Percentiles rank a stretch among this genome's conserved stretches.
These are phyloP conservation scores for Hippocampus zosterae DNA, from an alignment of 2,113 vertebrate genomes.

Conservation along the genomic window DNA sequence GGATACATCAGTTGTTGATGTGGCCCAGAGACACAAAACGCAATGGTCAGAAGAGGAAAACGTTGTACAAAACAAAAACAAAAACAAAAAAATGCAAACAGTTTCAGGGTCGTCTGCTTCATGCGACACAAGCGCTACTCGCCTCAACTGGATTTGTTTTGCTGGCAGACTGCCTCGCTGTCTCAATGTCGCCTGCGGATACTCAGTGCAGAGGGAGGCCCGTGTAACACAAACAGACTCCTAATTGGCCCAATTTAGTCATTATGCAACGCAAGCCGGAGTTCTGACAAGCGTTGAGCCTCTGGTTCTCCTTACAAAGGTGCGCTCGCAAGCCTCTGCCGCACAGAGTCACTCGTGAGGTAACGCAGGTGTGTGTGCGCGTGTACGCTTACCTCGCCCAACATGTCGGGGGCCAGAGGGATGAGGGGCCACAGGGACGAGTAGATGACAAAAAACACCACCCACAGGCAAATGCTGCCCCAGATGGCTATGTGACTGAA, in stretches of 20 bases:
- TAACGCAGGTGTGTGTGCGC: conserved; percentile 16
- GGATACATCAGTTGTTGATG: background rate
- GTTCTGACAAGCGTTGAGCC: conserved; percentile 48
- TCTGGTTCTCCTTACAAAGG: conserved; percentile 52
- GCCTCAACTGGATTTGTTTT: conserved; percentile 15
- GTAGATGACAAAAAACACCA: conserved; percentile 95
- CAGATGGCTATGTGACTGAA: conserved; percentile 98
- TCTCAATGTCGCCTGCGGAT: conserved; percentile 59
- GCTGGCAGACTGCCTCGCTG: conserved; percentile 31
- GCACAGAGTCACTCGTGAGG: conserved; percentile 31
- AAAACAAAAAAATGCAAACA: background rate
- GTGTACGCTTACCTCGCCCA: conserved; percentile 86
- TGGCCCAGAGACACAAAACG: background rate
- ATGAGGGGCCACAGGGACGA: conserved; percentile 92
- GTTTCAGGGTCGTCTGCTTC: conserved; percentile 2
- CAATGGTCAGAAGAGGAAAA: background rate
- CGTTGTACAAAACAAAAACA: background rate
- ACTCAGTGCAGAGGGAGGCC: conserved; percentile 53
- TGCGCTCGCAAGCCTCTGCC: conserved; percentile 26
- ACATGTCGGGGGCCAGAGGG: conserved; percentile 96
- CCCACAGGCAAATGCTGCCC: conserved; percentile 95
- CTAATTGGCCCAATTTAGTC: conserved; percentile 70
- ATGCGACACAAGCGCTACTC: background rate
- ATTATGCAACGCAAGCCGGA: conserved; percentile 71
- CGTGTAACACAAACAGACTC: conserved; percentile 65